Evolutionary conservation across 2,888 invertebrate species (phyloP).

Genomic region (Pyrochroa serraticornis): DNA sequence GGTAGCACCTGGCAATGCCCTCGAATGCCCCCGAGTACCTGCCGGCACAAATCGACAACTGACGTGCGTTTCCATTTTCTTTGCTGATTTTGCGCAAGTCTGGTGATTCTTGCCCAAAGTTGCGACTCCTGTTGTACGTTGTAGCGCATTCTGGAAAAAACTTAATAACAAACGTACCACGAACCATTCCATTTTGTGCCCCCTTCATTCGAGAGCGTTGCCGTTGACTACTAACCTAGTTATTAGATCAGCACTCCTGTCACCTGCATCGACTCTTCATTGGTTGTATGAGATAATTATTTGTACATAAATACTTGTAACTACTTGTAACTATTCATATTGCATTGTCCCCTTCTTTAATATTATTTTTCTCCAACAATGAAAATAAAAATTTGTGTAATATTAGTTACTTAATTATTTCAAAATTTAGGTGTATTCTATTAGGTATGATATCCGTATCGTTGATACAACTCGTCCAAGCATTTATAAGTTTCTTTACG

Average conservation of each 20-base stretch:
- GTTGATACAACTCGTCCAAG: constrained; percentile 34
- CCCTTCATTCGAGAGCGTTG: constrained; percentile 14
- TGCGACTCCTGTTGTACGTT: constrained; percentile 5
- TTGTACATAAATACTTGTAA: constrained; percentile 63
- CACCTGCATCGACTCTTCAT: constrained; percentile 56
- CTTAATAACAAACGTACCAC: constrained; percentile 6
- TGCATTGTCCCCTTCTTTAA: constrained; percentile 57
- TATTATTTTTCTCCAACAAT: constrained; percentile 60
- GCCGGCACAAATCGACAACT: constrained; percentile 15
- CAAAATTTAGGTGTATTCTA: constrained; percentile 31
- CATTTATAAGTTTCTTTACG: constrained; percentile 34
- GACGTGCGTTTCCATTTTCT: not conserved
- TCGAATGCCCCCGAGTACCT: constrained; percentile 18
- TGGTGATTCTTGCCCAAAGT: not conserved
- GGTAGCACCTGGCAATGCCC: constrained; percentile 8
- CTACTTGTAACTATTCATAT: constrained; percentile 63
- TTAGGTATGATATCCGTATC: constrained; percentile 6
- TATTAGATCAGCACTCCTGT: constrained; percentile 54
- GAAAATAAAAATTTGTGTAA: constrained; percentile 63
- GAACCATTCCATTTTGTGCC: constrained; percentile 30
- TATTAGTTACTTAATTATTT: constrained; percentile 52
- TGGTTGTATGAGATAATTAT: constrained; percentile 57
- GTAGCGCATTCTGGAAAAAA: not conserved
- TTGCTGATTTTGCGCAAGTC: not conserved
- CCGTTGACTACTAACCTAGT: constrained; percentile 32